Conservation (phyloP, 2,888 invertebrate species). For the Philhelius pedissequus region DNA sequence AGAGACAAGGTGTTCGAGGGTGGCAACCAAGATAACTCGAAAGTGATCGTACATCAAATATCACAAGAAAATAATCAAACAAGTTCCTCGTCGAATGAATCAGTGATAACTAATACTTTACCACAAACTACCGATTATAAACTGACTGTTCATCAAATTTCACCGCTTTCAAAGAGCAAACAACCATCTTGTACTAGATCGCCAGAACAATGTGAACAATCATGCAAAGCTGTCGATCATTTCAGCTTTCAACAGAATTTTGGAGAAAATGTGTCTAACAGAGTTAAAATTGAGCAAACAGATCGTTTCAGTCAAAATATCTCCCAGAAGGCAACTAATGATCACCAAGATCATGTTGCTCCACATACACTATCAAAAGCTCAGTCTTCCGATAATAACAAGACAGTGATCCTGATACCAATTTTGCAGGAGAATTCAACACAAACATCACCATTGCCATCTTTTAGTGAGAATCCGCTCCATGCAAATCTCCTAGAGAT, state of each 20-base stretch:
- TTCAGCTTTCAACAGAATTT: neutral
- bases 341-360: neutral
- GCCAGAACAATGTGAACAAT: neutral
- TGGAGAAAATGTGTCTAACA: neutral
- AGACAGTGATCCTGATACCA: slow-evolving; percentile 7
- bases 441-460: slow-evolving; percentile 5
- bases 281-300: neutral
- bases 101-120: neutral
- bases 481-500: neutral
- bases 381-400: neutral
- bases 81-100: neutral
- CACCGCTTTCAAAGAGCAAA: neutral
- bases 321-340: neutral
- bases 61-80: neutral
- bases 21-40: neutral
- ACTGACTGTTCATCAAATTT: slow-evolving; percentile 24
- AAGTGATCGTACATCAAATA: slow-evolving; percentile 8
- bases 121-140: neutral
- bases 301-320: neutral
- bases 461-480: neutral
- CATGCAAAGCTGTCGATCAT: neutral
- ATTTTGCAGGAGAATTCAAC: slow-evolving; percentile 18
- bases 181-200: neutral
- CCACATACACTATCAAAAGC: neutral
- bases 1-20: neutral